Evolutionary conservation across 92 coral and sea anemone genomes (phyloP), one percentile per base, ranked within the genome.

Genomic region (Scolanthus callimorphus): DNA sequence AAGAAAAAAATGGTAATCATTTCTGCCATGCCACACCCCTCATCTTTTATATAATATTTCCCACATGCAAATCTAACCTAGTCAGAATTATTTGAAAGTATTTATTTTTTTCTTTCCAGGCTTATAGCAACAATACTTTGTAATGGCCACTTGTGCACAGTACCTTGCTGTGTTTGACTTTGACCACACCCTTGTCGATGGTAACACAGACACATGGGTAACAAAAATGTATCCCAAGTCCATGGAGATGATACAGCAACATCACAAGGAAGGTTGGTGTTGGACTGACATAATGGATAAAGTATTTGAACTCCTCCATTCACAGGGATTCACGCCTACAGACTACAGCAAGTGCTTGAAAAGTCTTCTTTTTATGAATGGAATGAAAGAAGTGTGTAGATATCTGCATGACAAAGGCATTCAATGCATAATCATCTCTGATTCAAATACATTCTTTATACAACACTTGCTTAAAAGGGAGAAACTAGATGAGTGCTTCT

Each of bases 201-300:
- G 90, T 1, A 94, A 94, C 76, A 94, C 99, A 12, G 99, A 94
- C 37, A 94, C 99, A 22, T 94, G 99, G 99, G 63, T 94, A 10
- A 77, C 91, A 30, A 82, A 94, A 46, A 70, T 94, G 13, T 80
- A 58, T 27, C 69, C 79, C 37, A 49, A 70, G 13, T 30, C 76
- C 25, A 73, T 25, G 68, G 75, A 80, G 27, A 39, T 77, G 31
- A 86, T 88, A 34, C 48, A 41, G 25, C 66, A 63, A 3, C 67
- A 67, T 30, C 83, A 50, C 20, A 62, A 56, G 46, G 59, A 63
- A 38, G 87, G 80, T 10, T 44, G 63, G 63, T 94, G 99, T 63
- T 94, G 99, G 99, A 94, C 99, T 15, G 83, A 94, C 51, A 70
- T 85, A 45, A 94, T 94, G 99, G 83, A 75, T 12, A 69, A 44